Conservation (phyloP, 2,888 invertebrate species). For the Monochamus alternatus region DNA sequence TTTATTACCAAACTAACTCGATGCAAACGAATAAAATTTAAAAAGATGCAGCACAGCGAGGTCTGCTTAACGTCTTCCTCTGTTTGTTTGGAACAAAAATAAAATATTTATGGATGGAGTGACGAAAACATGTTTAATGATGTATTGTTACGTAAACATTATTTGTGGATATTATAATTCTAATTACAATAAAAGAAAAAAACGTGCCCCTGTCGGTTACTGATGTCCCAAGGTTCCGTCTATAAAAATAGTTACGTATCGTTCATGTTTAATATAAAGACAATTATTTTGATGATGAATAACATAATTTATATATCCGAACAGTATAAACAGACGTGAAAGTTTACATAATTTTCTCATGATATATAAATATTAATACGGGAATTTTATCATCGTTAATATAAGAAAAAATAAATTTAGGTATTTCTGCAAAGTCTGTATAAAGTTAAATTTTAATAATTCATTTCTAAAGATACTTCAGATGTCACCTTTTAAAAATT, state of each 20-base stretch:
- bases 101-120: conserved; percentile 31
- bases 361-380: too few relatives aligned
- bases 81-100: conserved; percentile 24
- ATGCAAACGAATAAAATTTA: not conserved
- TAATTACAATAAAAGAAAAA: conserved; percentile 19
- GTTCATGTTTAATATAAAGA: not conserved
- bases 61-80: conserved; percentile 23
- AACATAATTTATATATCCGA: not conserved
- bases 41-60: conserved; percentile 19
- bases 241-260: not conserved
- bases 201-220: not conserved
- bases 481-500: not conserved
- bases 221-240: not conserved
- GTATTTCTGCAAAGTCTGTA: too few relatives aligned
- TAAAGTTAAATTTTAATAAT: too few relatives aligned
- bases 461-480: too few relatives aligned
- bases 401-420: too few relatives aligned
- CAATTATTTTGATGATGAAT: not conserved
- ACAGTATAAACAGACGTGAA: too few relatives aligned
- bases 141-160: conserved; percentile 29
- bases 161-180: conserved; percentile 18
- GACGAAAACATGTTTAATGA: conserved; percentile 29
- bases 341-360: too few relatives aligned
- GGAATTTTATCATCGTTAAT: too few relatives aligned
- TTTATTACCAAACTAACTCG: not conserved